A percentile compares a stretch with the other conserved stretches of the same genome.
These are phyloP conservation scores for Drosophila nr. perissopoda DNA, from an alignment of 2,888 invertebrate genomes.

Conservation along the genomic window DNA sequence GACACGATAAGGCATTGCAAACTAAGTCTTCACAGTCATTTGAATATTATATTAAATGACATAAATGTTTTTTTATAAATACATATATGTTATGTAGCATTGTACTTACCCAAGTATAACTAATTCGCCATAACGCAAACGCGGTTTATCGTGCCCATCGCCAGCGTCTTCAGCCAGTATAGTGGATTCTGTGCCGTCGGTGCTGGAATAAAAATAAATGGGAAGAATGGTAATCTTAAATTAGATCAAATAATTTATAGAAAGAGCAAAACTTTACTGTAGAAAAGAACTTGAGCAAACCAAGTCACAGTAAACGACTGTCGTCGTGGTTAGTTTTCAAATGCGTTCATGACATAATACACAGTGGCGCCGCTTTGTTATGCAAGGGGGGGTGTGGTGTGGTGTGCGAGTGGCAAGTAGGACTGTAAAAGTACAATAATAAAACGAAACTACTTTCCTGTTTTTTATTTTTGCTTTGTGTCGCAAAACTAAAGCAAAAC, in stretches of 20 bases:
- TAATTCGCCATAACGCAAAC: conserved; percentile 96
- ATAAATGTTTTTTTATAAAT: background rate
- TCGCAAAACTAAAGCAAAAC: conserved; percentile 40
- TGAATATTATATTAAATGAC: background rate
- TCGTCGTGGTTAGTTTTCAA: conserved; percentile 2
- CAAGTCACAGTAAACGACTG: background rate
- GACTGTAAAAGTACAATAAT: conserved; percentile 42
- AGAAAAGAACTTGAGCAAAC: background rate
- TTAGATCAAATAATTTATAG: conserved; percentile 15
- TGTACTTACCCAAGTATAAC: conserved; percentile 94
- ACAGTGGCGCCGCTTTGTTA: conserved; percentile 31
- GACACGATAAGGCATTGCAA: background rate
- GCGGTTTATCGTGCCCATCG: conserved; percentile 92
- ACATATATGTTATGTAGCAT: background rate
- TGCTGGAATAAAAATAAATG: conserved; percentile 84
- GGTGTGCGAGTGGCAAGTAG: conserved; percentile 1
- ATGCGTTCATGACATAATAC: conserved; percentile 40
- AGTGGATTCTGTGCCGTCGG: conserved; percentile 90
- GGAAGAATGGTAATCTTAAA: background rate
- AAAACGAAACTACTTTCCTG: conserved; percentile 30
- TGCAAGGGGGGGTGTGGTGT: conserved; percentile 31
- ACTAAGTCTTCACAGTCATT: background rate
- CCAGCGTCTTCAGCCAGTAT: conserved; percentile 91
- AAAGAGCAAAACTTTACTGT: background rate
- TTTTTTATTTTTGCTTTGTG: background rate